phyloP scores from a whole-genome alignment of 2,797 vertebrate species.

The Melanotaenia nigrans region DNA sequence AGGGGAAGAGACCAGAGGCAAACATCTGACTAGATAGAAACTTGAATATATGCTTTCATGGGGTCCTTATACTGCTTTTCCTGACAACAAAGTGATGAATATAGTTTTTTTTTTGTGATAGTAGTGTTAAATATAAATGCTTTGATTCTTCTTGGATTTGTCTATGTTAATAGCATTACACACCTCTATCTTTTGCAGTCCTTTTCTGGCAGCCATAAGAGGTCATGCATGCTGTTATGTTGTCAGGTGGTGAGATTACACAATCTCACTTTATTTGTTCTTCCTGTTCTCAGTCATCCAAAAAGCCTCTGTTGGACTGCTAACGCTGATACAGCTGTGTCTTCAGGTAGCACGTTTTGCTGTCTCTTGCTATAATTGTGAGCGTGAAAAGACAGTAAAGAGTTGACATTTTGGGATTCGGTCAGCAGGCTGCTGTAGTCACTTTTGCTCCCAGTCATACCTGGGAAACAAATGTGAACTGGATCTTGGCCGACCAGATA shows the following conservation, averaged over 20 bases:
- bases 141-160: neutral
- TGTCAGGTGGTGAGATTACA: slow-evolving; percentile 57
- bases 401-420: slow-evolving; percentile 43
- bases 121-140: neutral
- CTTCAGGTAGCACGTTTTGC: slow-evolving; percentile 71
- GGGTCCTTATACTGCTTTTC: neutral
- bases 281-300: slow-evolving; percentile 64
- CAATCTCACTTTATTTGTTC: slow-evolving; percentile 63
- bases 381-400: slow-evolving; percentile 57
- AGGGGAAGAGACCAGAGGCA: neutral
- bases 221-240: slow-evolving; percentile 42
- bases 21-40: neutral
- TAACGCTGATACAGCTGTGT: slow-evolving; percentile 67
- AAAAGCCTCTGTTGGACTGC: slow-evolving; percentile 60
- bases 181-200: neutral
- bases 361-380: slow-evolving; percentile 53
- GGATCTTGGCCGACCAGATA: slow-evolving; percentile 20
- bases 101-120: neutral
- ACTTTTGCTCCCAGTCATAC: slow-evolving; percentile 14
- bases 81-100: neutral
- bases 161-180: slow-evolving; percentile 13
- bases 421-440: slow-evolving; percentile 29
- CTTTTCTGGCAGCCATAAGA: slow-evolving; percentile 23
- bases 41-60: too few relatives aligned
- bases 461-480: slow-evolving; percentile 12